Evolutionary conservation across 92 coral and sea anemone genomes (phyloP).

Genomic region (Epizoanthus scotinus): DNA sequence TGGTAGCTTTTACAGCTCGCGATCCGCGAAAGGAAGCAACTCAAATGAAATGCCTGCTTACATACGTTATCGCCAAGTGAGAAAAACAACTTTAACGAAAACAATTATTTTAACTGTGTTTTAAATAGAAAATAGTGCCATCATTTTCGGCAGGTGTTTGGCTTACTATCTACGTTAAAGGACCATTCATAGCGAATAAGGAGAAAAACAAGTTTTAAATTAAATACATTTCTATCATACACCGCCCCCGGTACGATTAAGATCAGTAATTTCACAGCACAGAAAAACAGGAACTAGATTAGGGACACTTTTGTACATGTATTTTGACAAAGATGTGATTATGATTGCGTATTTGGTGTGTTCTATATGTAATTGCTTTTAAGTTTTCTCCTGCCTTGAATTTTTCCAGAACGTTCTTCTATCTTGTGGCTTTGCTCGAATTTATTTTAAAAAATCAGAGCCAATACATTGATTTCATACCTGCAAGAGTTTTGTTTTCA

Average conservation of each 20-base stretch:
- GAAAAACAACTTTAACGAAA: slow-evolving; percentile 22
- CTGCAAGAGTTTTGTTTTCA: not conserved
- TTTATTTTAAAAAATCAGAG: no score
- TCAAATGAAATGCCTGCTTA: not conserved
- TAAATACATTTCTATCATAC: not conserved
- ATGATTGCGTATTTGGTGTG: no score
- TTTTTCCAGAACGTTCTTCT: no score
- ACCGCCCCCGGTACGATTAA: not conserved
- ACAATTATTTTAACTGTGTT: slow-evolving; percentile 21
- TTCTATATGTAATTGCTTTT: no score
- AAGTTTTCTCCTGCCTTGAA: no score
- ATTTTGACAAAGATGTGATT: no score
- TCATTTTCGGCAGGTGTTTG: not conserved
- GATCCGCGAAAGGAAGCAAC: not conserved
- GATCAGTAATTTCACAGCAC: no score
- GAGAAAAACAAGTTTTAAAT: not conserved
- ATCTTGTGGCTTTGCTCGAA: no score
- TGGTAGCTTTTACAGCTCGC: not conserved
- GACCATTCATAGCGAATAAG: not conserved
- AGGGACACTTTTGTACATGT: no score
- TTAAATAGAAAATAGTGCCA: not conserved
- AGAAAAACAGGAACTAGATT: no score
- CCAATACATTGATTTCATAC: not conserved
- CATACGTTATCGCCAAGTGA: not conserved
- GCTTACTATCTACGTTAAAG: not conserved